Evolutionary conservation across 1,140 invertebrate species (phyloP).

Genomic region (Samia ricini): DNA sequence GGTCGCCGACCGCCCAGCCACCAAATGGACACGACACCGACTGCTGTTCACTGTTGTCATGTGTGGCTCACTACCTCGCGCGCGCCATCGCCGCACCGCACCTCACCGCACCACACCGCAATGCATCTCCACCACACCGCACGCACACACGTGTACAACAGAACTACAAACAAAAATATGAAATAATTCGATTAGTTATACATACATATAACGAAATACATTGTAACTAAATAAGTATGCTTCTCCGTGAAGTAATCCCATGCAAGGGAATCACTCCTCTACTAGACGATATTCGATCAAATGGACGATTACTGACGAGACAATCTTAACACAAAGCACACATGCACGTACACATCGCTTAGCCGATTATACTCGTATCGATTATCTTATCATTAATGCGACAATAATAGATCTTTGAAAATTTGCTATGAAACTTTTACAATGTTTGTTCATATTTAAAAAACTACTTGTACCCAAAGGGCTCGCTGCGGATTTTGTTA

Average conservation of each 20-base stretch:
- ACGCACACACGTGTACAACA: constrained; percentile 13
- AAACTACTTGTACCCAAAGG: too few relatives aligned
- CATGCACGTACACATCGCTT: not conserved
- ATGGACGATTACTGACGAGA: not conserved
- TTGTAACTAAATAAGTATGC: not conserved
- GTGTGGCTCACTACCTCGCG: not conserved
- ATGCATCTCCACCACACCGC: not conserved
- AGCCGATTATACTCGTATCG: not conserved
- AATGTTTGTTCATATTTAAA: not conserved
- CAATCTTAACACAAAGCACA: not conserved
- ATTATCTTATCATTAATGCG: not conserved
- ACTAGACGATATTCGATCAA: not conserved
- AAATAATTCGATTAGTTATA: not conserved
- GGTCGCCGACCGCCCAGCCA: constrained; percentile 32
- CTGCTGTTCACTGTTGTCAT: constrained; percentile 19
- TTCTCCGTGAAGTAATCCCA: too few relatives aligned
- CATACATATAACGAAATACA: too few relatives aligned
- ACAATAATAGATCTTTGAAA: not conserved
- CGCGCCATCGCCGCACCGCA: not conserved
- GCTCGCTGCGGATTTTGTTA: too few relatives aligned
- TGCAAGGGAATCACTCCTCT: not conserved
- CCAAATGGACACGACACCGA: constrained; percentile 23
- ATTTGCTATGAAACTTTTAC: not conserved
- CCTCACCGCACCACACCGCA: constrained; percentile 1
- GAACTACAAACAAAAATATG: not conserved